Evolutionary conservation across 2,797 vertebrate species (phyloP).

Genomic region (Forpus xanthops): DNA sequence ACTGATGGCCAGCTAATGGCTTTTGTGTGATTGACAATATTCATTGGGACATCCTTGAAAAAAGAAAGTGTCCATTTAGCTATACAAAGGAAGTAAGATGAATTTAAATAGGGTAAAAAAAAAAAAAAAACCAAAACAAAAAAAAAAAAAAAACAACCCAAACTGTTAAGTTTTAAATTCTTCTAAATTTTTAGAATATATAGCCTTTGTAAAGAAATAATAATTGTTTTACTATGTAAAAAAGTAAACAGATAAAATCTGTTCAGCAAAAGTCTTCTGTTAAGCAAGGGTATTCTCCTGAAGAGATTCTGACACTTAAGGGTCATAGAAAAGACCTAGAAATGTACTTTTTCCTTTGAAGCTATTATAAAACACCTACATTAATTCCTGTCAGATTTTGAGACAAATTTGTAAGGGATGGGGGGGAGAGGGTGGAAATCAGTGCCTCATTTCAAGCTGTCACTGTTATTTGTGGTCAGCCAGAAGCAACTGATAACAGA

Average conservation of each 20-base stretch:
- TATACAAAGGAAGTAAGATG: background rate
- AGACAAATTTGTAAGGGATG: background rate
- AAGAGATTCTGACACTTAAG: background rate
- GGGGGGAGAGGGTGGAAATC: background rate
- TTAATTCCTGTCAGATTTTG: constrained; percentile 13
- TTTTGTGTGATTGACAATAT: background rate
- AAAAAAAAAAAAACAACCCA: too few species aligned
- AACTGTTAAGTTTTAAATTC: background rate
- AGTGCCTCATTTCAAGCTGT: constrained; percentile 56
- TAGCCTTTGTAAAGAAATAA: background rate
- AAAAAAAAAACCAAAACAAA: background rate
- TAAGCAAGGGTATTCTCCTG: background rate
- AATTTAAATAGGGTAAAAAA: background rate
- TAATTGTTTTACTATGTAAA: background rate
- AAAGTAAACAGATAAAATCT: background rate
- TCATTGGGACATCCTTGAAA: background rate
- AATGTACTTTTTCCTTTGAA: background rate
- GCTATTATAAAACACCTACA: background rate
- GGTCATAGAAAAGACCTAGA: background rate
- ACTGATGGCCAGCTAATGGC: background rate
- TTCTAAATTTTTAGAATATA: background rate
- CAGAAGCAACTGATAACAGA: constrained; percentile 67
- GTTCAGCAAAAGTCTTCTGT: background rate
- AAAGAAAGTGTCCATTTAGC: background rate
- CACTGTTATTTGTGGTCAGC: constrained; percentile 65